Evolutionary conservation across 1,140 invertebrate genomes (phyloP).

Genomic region (Bombus consobrinus): DNA sequence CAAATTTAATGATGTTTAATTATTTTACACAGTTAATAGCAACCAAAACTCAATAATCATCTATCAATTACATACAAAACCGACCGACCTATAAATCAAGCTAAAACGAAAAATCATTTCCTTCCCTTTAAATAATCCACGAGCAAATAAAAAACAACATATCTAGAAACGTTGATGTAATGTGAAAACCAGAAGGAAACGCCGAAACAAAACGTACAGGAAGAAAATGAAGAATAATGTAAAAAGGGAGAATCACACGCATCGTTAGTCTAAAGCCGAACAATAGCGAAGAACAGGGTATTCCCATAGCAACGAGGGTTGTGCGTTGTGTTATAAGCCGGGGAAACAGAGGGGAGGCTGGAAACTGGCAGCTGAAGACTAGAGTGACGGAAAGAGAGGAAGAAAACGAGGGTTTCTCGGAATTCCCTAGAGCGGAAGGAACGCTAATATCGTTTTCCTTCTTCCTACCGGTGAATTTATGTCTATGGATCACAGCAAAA

Average conservation of each 20-base stretch:
- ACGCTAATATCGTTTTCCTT: slow-evolving; percentile 28
- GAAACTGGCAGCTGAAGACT: background rate
- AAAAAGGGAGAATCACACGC: slow-evolving; percentile 39
- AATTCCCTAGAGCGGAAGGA: slow-evolving; percentile 14
- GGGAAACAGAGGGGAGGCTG: slow-evolving; percentile 1
- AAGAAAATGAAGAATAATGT: slow-evolving; percentile 6
- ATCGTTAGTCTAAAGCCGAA: slow-evolving; percentile 29
- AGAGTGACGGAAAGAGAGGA: slow-evolving; percentile 18
- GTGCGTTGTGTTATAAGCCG: background rate
- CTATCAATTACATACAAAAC: too few relatives aligned
- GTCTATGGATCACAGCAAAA: background rate
- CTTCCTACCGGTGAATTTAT: slow-evolving; percentile 6
- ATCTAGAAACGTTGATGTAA: too few relatives aligned
- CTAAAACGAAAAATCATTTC: too few relatives aligned
- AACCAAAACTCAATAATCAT: background rate
- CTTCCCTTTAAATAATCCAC: too few relatives aligned
- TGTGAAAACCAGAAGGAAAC: background rate
- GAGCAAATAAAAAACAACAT: too few relatives aligned
- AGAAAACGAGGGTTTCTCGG: background rate
- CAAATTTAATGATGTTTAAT: too few relatives aligned
- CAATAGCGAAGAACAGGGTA: slow-evolving; percentile 25
- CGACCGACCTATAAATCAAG: background rate
- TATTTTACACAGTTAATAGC: too few relatives aligned
- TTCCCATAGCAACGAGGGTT: slow-evolving; percentile 61
- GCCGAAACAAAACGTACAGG: background rate